phyloP scores from a whole-genome alignment of 2,888 invertebrate species.

The Coenonympha glycerion region DNA sequence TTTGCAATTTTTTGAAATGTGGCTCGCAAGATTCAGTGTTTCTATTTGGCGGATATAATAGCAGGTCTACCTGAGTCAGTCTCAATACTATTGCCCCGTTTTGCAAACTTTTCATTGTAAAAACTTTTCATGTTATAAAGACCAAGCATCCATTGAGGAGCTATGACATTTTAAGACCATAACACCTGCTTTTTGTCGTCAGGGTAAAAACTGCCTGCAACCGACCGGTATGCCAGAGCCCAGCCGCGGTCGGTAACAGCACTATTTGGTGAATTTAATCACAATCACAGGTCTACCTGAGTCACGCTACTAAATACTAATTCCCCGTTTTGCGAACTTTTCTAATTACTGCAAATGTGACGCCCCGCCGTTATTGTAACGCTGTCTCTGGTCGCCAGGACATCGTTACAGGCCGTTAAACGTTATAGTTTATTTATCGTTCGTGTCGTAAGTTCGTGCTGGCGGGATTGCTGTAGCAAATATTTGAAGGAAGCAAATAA shows the following conservation, averaged over 20 bases:
- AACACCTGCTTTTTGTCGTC: neutral
- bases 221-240: constrained; percentile 26
- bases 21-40: too few relatives aligned
- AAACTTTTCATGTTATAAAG: too few relatives aligned
- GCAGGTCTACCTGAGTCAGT: too few relatives aligned
- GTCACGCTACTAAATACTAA: constrained; percentile 67
- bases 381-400: constrained; percentile 30
- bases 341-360: constrained; percentile 67
- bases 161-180: too few relatives aligned
- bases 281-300: constrained; percentile 55
- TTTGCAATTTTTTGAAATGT: too few relatives aligned
- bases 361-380: constrained; percentile 55
- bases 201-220: constrained; percentile 2
- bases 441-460: neutral
- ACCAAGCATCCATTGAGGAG: too few relatives aligned
- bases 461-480: constrained; percentile 15
- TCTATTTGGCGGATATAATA: too few relatives aligned
- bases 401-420: constrained; percentile 22
- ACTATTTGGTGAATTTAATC: constrained; percentile 53
- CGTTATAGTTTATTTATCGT: constrained; percentile 20
- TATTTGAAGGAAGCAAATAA: neutral
- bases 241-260: constrained; percentile 35
- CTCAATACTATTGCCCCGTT: too few relatives aligned
- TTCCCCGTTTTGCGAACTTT: constrained; percentile 65
- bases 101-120: too few relatives aligned